Evolutionary conservation across 2,113 vertebrate species (phyloP), one percentile per base, ranked within the genome.

Genomic region (Pongo abelii): DNA sequence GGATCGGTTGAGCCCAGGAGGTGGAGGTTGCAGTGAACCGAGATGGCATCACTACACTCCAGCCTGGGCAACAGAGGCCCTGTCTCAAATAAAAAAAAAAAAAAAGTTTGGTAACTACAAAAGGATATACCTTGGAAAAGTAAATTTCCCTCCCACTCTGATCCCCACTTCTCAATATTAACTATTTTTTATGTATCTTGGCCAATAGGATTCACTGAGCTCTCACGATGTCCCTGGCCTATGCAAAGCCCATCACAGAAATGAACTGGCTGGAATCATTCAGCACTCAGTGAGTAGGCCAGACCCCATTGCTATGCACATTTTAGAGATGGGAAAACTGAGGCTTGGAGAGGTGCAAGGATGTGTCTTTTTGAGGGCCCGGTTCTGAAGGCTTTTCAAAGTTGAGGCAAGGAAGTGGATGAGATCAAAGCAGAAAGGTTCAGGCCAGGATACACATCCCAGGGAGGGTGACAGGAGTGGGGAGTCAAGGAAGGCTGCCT

Each of bases 371-470:
- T 38, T 20, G 1, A 93, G 43, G 9, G 20, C 57, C 32, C 64
- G 85, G 52, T 46, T 83, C 43, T 72, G 96, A 94, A 77, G 11
- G 14, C n/a, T 86, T 93, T 86, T 91, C 87, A 84, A 4, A 95
- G 52, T 25, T 75, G 46, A 88, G 81, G 20, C 46, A 48, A 6
- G 59, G 81, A 43, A n/a, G 16, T 11, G 25, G 46, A 40, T 89
- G 40, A 57, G 38, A 38, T 86, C 67, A 72, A 35, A 94, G 61
- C 43, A 48, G 27, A 22, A 57, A 38, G 40, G 40, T 83, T 30
- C 14, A 50, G 1, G 25, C 48, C 50, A 55, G n/a, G 25, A 4
- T 8, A 50, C 11, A 50, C 22, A 84, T 40, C 72, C 55, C 48
- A 43, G 72, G 52, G 40, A 52, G 6, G 22, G 20, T 27, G 30